Conservation (phyloP, 2,797 vertebrate genomes). For the Sternotherus odoratus region DNA sequence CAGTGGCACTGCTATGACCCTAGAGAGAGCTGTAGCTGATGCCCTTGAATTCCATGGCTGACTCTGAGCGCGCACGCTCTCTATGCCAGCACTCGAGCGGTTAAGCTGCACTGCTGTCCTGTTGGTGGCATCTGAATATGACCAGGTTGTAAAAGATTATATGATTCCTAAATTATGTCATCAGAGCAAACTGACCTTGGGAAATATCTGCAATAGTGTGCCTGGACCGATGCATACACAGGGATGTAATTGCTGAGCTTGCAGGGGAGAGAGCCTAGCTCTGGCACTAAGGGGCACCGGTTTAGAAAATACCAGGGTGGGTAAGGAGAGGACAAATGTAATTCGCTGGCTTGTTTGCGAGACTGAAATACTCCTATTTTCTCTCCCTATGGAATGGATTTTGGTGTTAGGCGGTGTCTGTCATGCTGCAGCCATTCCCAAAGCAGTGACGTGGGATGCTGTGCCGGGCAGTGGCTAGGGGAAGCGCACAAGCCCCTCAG, state of each 20-base stretch:
- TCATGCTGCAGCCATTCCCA: neutral
- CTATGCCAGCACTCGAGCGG: neutral
- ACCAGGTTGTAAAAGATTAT: conserved; percentile 2
- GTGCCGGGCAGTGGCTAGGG: neutral
- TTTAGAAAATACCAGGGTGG: neutral
- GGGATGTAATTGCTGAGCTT: neutral
- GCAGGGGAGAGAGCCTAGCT: neutral
- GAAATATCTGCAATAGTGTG: neutral
- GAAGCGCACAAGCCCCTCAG: neutral
- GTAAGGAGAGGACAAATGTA: rapidly evolving
- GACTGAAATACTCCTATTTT: neutral
- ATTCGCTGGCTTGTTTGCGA: neutral
- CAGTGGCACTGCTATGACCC: neutral
- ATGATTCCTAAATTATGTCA: neutral
- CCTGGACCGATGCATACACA: conserved; percentile 1
- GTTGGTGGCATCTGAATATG: neutral
- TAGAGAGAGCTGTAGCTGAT: neutral
- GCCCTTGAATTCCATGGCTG: neutral
- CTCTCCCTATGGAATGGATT: neutral
- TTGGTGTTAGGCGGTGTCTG: neutral
- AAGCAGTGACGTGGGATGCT: neutral
- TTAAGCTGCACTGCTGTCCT: conserved; percentile 23
- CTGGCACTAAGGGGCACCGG: rapidly evolving
- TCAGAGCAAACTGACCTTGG: conserved; percentile 12
- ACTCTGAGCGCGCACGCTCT: neutral